Conservation (phyloP, 2,888 invertebrate genomes). For the Hypena proboscidalis region DNA sequence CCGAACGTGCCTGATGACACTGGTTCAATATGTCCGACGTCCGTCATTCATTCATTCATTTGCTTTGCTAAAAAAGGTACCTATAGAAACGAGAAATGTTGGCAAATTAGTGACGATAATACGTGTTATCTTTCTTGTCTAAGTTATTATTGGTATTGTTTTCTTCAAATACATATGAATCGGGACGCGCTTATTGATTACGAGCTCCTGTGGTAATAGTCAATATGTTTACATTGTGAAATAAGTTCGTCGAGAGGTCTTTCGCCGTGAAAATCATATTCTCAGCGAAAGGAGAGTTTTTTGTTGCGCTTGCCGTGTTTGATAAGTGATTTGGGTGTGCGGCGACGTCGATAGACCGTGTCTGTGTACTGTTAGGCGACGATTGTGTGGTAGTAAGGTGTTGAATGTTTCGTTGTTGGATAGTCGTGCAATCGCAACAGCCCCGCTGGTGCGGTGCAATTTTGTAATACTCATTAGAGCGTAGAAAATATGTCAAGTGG, state of each 20-base stretch:
- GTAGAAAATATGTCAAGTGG: slow-evolving; percentile 81
- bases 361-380: slow-evolving; percentile 64
- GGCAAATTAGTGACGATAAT: slow-evolving; percentile 77
- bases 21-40: slow-evolving; percentile 57
- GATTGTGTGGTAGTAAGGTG: slow-evolving; percentile 48
- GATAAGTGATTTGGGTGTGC: slow-evolving; percentile 47
- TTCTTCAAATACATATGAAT: slow-evolving; percentile 41
- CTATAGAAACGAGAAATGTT: slow-evolving; percentile 77
- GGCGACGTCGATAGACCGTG: slow-evolving; percentile 62
- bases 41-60: slow-evolving; percentile 70
- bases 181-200: slow-evolving; percentile 44
- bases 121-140: slow-evolving; percentile 70
- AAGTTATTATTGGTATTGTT: slow-evolving; percentile 48
- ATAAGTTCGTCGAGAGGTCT: slow-evolving; percentile 54
- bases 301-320: slow-evolving; percentile 61
- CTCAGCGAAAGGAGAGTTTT: slow-evolving; percentile 71
- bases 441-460: slow-evolving; percentile 48
- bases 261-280: slow-evolving; percentile 63
- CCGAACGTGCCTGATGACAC: slow-evolving; percentile 33
- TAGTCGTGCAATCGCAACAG: slow-evolving; percentile 38
- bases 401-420: slow-evolving; percentile 46
- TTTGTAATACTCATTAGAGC: slow-evolving; percentile 82
- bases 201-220: slow-evolving; percentile 51
- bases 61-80: slow-evolving; percentile 74
- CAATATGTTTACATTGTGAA: slow-evolving; percentile 80